phyloP scores from a whole-genome alignment of 2,113 vertebrate species.

The Macaca nemestrina region DNA sequence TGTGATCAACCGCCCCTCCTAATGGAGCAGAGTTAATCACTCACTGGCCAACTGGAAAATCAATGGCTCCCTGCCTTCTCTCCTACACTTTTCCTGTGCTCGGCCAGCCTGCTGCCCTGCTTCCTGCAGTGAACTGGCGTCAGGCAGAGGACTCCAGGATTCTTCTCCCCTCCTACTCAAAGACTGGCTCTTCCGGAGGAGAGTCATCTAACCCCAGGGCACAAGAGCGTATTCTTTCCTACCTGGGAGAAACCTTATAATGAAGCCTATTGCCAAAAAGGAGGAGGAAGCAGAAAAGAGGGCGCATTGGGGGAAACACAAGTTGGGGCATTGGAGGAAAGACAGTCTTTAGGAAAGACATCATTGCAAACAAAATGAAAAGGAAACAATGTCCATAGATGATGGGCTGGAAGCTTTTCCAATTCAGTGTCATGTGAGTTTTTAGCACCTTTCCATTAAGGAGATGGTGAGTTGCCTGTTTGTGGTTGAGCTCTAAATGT shows the following conservation, averaged over 20 bases:
- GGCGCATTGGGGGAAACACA: not conserved
- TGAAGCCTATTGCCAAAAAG: not conserved
- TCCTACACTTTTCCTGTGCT: not conserved
- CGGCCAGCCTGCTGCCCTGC: not conserved
- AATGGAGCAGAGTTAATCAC: conserved; percentile 66
- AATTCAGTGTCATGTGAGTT: not conserved
- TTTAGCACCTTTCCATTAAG: not conserved
- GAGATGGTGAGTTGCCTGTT: not conserved
- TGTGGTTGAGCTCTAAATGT: not conserved
- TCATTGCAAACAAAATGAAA: not conserved
- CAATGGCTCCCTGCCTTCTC: not conserved
- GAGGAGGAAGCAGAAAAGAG: not conserved
- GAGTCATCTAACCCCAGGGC: not conserved
- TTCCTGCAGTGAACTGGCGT: conserved; percentile 61
- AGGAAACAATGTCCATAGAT: not conserved
- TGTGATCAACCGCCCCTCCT: not conserved
- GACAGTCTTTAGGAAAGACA: not conserved
- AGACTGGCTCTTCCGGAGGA: not conserved
- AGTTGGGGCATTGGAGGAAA: not conserved
- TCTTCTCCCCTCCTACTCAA: conserved; percentile 25
- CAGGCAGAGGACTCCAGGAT: conserved; percentile 36
- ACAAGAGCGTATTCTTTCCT: conserved; percentile 5
- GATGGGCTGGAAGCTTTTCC: not conserved
- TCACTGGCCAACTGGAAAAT: conserved; percentile 44
- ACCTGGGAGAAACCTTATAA: not conserved